These are phyloP conservation scores for Tricholauxania praeusta DNA, from an alignment of 2,888 invertebrate genomes.

Conservation along the genomic window DNA sequence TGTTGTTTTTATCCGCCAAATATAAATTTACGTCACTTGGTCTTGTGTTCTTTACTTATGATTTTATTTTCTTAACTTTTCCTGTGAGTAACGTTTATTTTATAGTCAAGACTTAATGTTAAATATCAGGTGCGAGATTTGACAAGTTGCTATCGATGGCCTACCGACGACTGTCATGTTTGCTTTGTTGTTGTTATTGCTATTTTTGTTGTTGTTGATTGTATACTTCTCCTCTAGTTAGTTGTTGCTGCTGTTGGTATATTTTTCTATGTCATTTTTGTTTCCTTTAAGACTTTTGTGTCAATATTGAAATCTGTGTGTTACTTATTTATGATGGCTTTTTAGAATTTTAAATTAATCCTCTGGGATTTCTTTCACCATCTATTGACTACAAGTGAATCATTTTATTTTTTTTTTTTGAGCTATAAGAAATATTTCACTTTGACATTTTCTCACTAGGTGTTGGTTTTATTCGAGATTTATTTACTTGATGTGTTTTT, in stretches of 20 bases:
- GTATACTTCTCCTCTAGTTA: neutral
- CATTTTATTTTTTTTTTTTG: too few relatives aligned
- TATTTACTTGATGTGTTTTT: too few relatives aligned
- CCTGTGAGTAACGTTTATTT: slow-evolving; percentile 2
- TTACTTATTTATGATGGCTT: slow-evolving; percentile 17
- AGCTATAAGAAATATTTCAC: too few relatives aligned
- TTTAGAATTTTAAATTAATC: slow-evolving; percentile 7
- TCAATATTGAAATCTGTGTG: slow-evolving; percentile 8
- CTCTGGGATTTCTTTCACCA: neutral
- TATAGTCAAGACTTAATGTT: slow-evolving; percentile 4
- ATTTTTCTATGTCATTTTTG: neutral
- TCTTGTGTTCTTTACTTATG: neutral
- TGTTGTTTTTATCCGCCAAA: neutral
- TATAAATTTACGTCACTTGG: neutral
- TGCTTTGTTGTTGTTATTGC: neutral
- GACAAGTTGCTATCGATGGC: slow-evolving; percentile 10
- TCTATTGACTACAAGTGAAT: neutral
- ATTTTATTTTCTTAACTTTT: neutral
- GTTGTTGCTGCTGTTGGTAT: neutral
- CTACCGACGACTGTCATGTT: neutral
- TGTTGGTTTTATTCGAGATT: too few relatives aligned
- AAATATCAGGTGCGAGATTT: slow-evolving; percentile 17
- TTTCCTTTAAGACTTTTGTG: neutral
- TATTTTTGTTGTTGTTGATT: neutral
- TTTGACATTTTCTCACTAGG: too few relatives aligned